Base-by-base conservation (phyloP, 1,140 invertebrate genomes). In the Drosophila lacteicornis region DNA sequence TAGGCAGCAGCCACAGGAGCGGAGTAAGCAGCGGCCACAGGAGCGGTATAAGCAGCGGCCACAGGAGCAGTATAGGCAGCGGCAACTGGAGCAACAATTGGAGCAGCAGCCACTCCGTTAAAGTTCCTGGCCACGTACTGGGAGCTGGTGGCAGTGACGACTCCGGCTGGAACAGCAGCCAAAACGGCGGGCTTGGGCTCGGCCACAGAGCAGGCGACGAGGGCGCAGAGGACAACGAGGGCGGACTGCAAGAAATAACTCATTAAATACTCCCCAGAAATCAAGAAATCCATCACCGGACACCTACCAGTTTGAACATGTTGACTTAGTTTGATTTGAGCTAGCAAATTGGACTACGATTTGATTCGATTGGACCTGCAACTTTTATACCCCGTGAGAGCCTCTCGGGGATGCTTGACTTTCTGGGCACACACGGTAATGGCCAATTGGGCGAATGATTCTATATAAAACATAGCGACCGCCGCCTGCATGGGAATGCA, bases 111-210 rank as follows among this genome's bases (percentile, higher is more conserved):
- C 17, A 91, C 74, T 38, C 92, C 92, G 49, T 93, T 93, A 63
- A 91, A 93, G 78, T 94, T 93, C 51, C 93, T 92, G 45, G 93
- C 91, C 55, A 94, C 87, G 47, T 92, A 92, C 69, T 94, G 93
- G 4, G 93, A 93, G 73, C 93, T 93, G 25, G 86, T 92, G n/a
- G 93, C 93, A 8, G 93, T 93, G n/a, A 93, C 92, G 22, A 93
- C 75, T 1, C 81, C 80, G 11, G 93, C 85, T 0, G 85, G 85
- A 40, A 79, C 85, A 17, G 85, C 75, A n/a, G 75, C 55, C 53
- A 85, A 42, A 1, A 91, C 57, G 53, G 83, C 82, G 11, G 88
- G 92, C 78, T 87, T 93, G 69, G 73, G 88, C 66, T 80, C 86
- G 9, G 56, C 84, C 59, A 74, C 5, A 27, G 71, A 79, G 79